phyloP scores from a whole-genome alignment of 2,888 invertebrate species.

The Ellobium chinense region DNA sequence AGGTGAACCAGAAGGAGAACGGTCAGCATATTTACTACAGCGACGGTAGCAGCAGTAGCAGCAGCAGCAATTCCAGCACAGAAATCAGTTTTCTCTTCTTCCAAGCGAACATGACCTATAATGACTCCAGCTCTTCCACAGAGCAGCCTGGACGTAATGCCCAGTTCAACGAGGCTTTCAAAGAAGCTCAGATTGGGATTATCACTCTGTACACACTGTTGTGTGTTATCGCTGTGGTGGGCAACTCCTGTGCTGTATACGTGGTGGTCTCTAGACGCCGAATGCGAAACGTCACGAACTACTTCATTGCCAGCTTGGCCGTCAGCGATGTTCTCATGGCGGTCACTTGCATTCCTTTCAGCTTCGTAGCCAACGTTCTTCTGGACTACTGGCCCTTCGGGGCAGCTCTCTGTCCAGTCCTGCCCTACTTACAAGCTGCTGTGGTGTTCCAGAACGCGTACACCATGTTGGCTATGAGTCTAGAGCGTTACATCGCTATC shows the following conservation, averaged over 20 bases:
- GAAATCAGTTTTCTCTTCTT: too few relatives aligned
- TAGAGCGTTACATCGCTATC: constrained; percentile 94
- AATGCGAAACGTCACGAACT: constrained; percentile 95
- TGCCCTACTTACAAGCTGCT: constrained; percentile 85
- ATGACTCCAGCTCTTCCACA: not conserved
- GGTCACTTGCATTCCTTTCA: constrained; percentile 79
- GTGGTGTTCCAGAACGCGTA: constrained; percentile 87
- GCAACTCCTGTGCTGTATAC: constrained; percentile 53
- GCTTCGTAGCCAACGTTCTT: constrained; percentile 87
- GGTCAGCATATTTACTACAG: too few relatives aligned
- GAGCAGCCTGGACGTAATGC: not conserved
- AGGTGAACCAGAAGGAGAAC: too few relatives aligned
- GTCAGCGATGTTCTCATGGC: constrained; percentile 78
- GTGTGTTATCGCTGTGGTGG: constrained; percentile 49
- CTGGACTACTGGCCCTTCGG: constrained; percentile 94
- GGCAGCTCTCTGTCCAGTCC: constrained; percentile 88
- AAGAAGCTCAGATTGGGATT: constrained; percentile 15
- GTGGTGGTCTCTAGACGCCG: constrained; percentile 83
- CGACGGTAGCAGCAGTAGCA: not conserved
- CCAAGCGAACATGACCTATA: constrained; percentile 2
- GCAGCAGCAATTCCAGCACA: too few relatives aligned
- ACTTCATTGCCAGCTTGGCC: constrained; percentile 78
- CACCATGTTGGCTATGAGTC: constrained; percentile 92
- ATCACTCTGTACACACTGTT: constrained; percentile 30
- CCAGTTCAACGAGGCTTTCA: constrained; percentile 2